Conservation (phyloP, 2,888 invertebrate genomes). For the Prosapia bicincta region DNA sequence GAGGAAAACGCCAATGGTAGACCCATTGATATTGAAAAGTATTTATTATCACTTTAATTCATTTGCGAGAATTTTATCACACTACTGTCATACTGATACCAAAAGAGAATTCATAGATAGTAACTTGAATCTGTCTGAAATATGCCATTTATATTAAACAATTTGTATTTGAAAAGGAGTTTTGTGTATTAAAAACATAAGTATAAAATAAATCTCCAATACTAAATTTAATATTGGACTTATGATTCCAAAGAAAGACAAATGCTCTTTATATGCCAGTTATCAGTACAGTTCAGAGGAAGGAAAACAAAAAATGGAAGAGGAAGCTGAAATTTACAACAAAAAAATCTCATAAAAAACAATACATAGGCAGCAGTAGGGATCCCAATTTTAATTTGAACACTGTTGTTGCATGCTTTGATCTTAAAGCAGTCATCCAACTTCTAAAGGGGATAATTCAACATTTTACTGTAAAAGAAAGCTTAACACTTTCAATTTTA, state of each 20-base stretch:
- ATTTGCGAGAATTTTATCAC: not conserved
- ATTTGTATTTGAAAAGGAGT: too few species aligned
- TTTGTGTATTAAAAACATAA: too few species aligned
- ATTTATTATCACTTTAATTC: not conserved
- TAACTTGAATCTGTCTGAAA: too few species aligned
- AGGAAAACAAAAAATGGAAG: not conserved
- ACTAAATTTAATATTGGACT: too few species aligned
- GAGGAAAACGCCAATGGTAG: not conserved
- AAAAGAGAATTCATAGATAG: too few species aligned
- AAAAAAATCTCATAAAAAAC: not conserved
- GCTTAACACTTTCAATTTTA: conserved; percentile 4
- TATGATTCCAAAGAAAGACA: too few species aligned
- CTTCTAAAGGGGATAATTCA: not conserved
- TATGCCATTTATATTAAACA: too few species aligned
- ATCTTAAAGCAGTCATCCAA: conserved; percentile 2
- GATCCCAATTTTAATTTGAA: not conserved
- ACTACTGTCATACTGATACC: too few species aligned
- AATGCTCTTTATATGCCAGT: not conserved
- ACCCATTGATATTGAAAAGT: too few species aligned
- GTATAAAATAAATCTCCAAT: too few species aligned
- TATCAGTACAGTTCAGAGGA: not conserved
- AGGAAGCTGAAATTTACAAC: not conserved
- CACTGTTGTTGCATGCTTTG: not conserved
- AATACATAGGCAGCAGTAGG: too few species aligned
- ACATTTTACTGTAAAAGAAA: not conserved